phyloP scores from a whole-genome alignment of 1,140 invertebrate genomes.

The Maniola jurtina region DNA sequence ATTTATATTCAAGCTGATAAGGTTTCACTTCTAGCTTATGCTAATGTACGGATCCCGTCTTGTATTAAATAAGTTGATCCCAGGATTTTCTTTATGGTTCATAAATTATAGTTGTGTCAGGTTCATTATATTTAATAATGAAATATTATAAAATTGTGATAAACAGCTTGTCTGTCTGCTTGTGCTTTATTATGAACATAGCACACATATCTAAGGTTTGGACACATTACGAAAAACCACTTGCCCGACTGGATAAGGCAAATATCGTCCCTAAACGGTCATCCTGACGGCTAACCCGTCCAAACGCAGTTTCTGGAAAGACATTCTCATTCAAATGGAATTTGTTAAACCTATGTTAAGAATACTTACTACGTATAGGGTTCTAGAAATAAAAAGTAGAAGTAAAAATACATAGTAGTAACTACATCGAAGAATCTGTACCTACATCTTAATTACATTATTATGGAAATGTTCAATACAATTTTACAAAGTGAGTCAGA shows the following conservation, averaged over 20 bases:
- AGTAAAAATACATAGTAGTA: neutral
- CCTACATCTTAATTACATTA: conserved; percentile 2
- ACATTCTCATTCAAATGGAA: neutral
- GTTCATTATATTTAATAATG: neutral
- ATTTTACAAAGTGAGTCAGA: conserved; percentile 11
- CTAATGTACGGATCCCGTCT: conserved; percentile 1
- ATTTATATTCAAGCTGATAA: conserved; percentile 12
- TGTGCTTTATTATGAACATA: too few relatives aligned
- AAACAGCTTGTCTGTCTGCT: too few relatives aligned
- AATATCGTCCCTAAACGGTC: too few relatives aligned
- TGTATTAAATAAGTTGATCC: neutral
- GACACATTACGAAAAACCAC: too few relatives aligned
- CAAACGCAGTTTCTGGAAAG: neutral
- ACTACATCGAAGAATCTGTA: neutral
- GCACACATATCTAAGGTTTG: too few relatives aligned
- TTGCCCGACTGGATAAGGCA: too few relatives aligned
- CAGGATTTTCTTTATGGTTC: too few relatives aligned
- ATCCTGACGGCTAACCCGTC: too few relatives aligned
- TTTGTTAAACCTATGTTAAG: neutral
- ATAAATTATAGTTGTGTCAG: too few relatives aligned
- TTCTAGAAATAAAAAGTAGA: neutral
- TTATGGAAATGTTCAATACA: conserved; percentile 11
- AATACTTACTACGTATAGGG: neutral
- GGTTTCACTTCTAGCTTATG: conserved; percentile 11
- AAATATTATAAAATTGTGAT: too few relatives aligned